Evolutionary conservation across 1,140 invertebrate species (phyloP).

Genomic region (Drosophila varians): DNA sequence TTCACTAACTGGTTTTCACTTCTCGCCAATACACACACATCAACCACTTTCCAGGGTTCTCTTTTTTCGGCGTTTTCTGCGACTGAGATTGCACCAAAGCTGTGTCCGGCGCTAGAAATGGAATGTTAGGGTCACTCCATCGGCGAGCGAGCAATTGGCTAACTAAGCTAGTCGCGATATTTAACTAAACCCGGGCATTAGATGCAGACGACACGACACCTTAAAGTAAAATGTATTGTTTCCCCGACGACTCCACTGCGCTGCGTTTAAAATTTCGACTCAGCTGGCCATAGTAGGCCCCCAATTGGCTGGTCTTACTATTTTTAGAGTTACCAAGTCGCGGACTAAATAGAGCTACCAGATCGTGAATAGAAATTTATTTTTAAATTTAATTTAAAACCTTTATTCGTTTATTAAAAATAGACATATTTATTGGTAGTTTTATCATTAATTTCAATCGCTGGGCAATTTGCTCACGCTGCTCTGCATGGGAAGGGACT

Average conservation of each 20-base stretch:
- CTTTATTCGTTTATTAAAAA: constrained; percentile 49
- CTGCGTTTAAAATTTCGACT: background rate
- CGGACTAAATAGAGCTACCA: background rate
- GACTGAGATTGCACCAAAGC: background rate
- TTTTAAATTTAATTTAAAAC: background rate
- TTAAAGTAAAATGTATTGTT: background rate
- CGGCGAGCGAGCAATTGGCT: constrained; percentile 14
- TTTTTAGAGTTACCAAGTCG: background rate
- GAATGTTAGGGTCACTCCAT: background rate
- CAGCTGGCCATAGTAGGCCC: background rate
- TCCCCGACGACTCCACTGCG: background rate
- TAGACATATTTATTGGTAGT: constrained; percentile 65
- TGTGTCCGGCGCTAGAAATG: constrained; percentile 12
- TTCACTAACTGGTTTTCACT: constrained; percentile 70
- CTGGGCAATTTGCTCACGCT: constrained; percentile 50
- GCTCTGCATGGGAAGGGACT: constrained; percentile 34
- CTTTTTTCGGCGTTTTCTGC: constrained; percentile 11
- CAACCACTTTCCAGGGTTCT: constrained; percentile 56
- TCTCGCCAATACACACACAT: constrained; percentile 40
- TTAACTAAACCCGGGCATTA: constrained; percentile 12
- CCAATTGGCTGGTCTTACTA: background rate
- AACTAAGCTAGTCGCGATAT: constrained; percentile 11
- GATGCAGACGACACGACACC: background rate
- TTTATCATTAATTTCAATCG: constrained; percentile 57
- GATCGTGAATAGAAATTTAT: no score